These are phyloP conservation scores for Rattus norvegicus DNA, from an alignment of 2,113 vertebrate species.

Conservation along the genomic window DNA sequence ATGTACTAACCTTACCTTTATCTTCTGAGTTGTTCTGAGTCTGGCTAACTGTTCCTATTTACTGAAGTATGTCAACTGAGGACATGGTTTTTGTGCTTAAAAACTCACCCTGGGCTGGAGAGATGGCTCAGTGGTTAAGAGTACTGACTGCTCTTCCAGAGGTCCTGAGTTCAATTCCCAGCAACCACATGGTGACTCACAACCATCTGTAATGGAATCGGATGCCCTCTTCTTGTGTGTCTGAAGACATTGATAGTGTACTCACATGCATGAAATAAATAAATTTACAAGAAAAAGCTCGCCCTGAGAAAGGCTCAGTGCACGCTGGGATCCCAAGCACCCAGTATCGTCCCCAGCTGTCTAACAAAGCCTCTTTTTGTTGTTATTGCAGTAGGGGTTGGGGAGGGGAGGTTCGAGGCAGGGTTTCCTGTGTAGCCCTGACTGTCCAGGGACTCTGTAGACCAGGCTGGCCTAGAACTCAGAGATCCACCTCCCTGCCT, in stretches of 20 bases:
- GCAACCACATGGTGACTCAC: too few species aligned
- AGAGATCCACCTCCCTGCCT: neutral
- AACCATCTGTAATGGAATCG: too few species aligned
- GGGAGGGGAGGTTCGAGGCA: neutral
- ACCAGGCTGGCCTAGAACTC: neutral
- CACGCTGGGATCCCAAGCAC: neutral
- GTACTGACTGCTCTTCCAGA: too few species aligned
- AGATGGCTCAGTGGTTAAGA: too few species aligned
- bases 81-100: neutral
- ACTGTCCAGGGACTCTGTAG: neutral
- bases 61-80: too few species aligned
- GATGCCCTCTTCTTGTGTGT: too few species aligned
- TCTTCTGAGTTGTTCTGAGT: neutral
- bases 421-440: neutral
- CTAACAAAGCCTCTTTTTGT: neutral
- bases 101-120: neutral
- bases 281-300: neutral
- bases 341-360: neutral
- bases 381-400: neutral
- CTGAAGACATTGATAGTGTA: too few species aligned
- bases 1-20: neutral
- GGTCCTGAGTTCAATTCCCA: too few species aligned
- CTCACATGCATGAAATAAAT: too few species aligned
- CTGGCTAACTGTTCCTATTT: neutral
- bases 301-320: neutral